Percentiles rank a stretch among this genome's conserved stretches.
Evolutionary conservation across 2,113 vertebrate species (phyloP).

Genomic region (Meleagris gallopavo): DNA sequence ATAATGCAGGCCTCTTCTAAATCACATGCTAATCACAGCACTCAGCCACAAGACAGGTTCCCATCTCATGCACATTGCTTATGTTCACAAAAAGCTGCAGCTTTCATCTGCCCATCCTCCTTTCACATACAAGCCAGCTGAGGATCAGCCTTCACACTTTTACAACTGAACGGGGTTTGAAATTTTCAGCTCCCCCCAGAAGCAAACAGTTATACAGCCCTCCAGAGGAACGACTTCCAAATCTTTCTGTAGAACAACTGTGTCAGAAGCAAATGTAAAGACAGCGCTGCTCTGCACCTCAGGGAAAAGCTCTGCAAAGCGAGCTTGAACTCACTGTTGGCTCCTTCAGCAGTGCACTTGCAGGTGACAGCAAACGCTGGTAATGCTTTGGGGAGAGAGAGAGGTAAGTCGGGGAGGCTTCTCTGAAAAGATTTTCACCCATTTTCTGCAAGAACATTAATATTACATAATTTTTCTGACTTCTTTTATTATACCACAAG

Average conservation of each 20-base stretch:
- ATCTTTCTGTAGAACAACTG: background rate
- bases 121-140: background rate
- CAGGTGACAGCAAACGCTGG: background rate
- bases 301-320: background rate
- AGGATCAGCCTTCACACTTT: constrained; percentile 17
- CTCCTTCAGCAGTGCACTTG: background rate
- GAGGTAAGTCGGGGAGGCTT: background rate
- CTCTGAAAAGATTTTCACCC: background rate
- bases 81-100: background rate
- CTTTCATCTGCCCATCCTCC: constrained; percentile 6
- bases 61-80: background rate
- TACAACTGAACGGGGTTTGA: background rate
- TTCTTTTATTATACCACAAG: background rate
- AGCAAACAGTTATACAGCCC: constrained; percentile 20
- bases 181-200: constrained; percentile 8
- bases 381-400: background rate
- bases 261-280: constrained; percentile 59
- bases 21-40: background rate
- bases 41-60: background rate
- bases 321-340: constrained; percentile 23
- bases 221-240: constrained; percentile 37
- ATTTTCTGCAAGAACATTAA: background rate
- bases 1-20: background rate
- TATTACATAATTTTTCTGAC: background rate
- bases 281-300: background rate